Evolutionary conservation across 2,888 invertebrate genomes (phyloP).

Genomic region (Plebejus argus): DNA sequence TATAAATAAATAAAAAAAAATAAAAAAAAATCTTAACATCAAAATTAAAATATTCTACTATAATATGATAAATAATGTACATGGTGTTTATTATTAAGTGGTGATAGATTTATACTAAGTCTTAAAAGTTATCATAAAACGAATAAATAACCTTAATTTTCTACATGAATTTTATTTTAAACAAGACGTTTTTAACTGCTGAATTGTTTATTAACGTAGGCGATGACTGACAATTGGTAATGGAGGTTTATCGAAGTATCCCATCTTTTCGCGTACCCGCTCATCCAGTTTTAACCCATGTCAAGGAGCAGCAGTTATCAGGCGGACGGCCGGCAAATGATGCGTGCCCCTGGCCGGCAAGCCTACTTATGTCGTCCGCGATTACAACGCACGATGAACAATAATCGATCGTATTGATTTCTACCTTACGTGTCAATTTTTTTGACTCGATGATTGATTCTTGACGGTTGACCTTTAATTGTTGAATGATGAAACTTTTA

Average conservation of each 20-base stretch:
- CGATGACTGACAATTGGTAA: constrained; percentile 52
- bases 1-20: too few relatives aligned
- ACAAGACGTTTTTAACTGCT: background rate
- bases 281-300: constrained; percentile 51
- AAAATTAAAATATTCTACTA: too few relatives aligned
- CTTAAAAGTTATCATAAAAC: background rate
- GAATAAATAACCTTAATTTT: background rate
- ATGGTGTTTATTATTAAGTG: too few relatives aligned
- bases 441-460: background rate
- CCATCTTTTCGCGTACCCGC: constrained; percentile 1
- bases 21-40: too few relatives aligned
- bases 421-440: constrained; percentile 17
- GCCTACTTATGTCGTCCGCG: constrained; percentile 67
- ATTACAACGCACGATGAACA: constrained; percentile 61
- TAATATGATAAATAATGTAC: too few relatives aligned
- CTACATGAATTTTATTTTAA: background rate
- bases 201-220: background rate
- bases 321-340: constrained; percentile 71
- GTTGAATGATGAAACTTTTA: background rate
- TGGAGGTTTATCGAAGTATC: constrained; percentile 36
- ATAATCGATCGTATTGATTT: constrained; percentile 53
- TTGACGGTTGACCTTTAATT: constrained; percentile 10
- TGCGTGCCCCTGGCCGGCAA: constrained; percentile 63
- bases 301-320: constrained; percentile 63
- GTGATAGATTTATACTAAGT: too few relatives aligned